These are phyloP conservation scores for Acanthiza pusilla DNA, from an alignment of 2,797 vertebrate species.

Conservation along the genomic window DNA sequence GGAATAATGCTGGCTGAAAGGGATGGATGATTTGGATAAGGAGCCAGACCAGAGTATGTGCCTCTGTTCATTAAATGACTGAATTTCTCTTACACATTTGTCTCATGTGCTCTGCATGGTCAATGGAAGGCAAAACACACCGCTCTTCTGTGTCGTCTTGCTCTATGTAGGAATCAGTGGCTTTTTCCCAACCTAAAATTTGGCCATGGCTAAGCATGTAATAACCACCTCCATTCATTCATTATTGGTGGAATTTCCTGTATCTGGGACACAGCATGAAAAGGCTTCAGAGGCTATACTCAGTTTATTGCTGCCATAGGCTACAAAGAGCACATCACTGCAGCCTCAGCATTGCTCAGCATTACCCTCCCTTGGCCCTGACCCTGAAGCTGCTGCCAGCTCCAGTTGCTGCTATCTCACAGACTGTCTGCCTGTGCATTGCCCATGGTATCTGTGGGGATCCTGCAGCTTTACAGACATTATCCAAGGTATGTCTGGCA, in stretches of 20 bases:
- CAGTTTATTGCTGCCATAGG: neutral
- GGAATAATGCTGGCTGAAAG: neutral
- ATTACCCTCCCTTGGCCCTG: neutral
- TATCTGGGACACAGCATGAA: neutral
- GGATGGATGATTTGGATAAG: rapidly evolving
- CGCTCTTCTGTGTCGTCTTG: neutral
- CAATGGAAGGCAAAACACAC: neutral
- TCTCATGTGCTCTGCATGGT: neutral
- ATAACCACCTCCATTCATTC: neutral
- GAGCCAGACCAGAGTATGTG: neutral
- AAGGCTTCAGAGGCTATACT: neutral
- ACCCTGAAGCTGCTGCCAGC: neutral
- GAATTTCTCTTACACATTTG: neutral
- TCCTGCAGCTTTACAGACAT: rapidly evolving
- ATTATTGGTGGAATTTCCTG: neutral
- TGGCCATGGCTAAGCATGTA: neutral
- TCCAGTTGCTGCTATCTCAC: neutral
- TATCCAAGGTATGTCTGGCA: neutral
- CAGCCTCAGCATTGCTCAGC: neutral
- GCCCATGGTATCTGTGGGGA: neutral
- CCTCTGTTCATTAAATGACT: neutral
- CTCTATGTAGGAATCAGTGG: neutral
- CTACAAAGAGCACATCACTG: neutral
- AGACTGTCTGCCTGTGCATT: neutral
- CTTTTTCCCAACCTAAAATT: neutral